A percentile compares a stretch with the other conserved stretches of the same genome.
These are phyloP conservation scores for Ptychoptera albimana DNA, from an alignment of 2,888 invertebrate species.

Conservation along the genomic window DNA sequence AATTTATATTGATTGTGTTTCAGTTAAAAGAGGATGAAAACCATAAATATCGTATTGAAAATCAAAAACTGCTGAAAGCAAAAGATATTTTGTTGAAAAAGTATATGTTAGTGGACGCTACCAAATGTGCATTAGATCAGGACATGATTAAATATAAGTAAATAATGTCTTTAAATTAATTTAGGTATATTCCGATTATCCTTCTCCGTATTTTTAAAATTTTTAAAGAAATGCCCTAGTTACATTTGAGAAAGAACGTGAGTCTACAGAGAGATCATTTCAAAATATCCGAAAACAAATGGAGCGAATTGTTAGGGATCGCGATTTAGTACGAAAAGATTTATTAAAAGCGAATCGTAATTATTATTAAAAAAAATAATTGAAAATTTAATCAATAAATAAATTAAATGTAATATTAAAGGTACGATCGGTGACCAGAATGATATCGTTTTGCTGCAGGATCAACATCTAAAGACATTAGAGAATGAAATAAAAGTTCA, in stretches of 20 bases:
- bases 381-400: neutral
- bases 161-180: neutral
- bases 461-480: conserved; percentile 24
- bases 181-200: neutral
- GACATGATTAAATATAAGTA: conserved; percentile 22
- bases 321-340: conserved; percentile 23
- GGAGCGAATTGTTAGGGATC: conserved; percentile 22
- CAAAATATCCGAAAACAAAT: conserved; percentile 20
- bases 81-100: conserved; percentile 24
- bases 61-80: conserved; percentile 21
- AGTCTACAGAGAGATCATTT: conserved; percentile 9
- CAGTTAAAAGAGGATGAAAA: conserved; percentile 27
- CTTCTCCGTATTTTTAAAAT: neutral
- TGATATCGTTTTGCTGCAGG: conserved; percentile 17
- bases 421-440: conserved; percentile 7
- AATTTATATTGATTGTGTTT: conserved; percentile 1
- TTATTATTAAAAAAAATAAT: neutral
- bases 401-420: neutral
- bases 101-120: conserved; percentile 19
- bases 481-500: conserved; percentile 20
- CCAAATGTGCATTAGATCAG: conserved; percentile 19
- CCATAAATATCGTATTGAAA: conserved; percentile 23
- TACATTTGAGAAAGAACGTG: conserved; percentile 23
- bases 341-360: conserved; percentile 17
- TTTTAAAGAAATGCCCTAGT: conserved; percentile 10